These are phyloP conservation scores for Oreohelix idahoensis DNA, from an alignment of 1,140 invertebrate genomes.

Conservation along the genomic window DNA sequence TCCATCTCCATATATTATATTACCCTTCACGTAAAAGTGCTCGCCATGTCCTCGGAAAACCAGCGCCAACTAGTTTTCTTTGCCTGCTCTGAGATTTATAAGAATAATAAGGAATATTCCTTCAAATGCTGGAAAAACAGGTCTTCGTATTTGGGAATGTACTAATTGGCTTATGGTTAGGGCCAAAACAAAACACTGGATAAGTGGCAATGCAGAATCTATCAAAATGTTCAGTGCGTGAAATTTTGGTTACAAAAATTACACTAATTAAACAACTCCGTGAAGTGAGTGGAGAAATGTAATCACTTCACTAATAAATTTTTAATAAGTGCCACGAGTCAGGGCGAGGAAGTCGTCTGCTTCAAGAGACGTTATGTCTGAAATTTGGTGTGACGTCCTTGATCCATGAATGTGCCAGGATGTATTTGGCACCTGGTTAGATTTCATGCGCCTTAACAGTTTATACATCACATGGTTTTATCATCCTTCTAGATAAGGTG, in stretches of 20 bases:
- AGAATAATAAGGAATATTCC: conserved; percentile 4
- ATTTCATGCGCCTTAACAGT: no score
- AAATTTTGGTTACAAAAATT: not conserved
- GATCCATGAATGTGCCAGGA: no score
- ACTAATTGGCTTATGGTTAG: not conserved
- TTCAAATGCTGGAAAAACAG: not conserved
- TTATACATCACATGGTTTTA: no score
- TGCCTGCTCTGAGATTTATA: not conserved
- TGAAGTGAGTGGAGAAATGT: not conserved
- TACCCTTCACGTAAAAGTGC: not conserved
- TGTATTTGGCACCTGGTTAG: no score
- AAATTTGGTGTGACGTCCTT: no score
- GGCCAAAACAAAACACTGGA: conserved; percentile 1
- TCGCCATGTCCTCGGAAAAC: not conserved
- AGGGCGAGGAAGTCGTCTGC: no score
- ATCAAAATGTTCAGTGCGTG: not conserved
- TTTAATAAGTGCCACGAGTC: not conserved
- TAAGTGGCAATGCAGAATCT: not conserved
- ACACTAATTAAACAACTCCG: not conserved
- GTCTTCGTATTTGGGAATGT: not conserved
- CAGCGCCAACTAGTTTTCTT: not conserved
- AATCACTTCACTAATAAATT: not conserved
- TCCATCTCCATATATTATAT: not conserved
- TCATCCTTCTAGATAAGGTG: no score
- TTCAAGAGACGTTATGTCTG: no score